phyloP scores from a whole-genome alignment of 2,113 vertebrate genomes.

The Falcunculus frontatus region DNA sequence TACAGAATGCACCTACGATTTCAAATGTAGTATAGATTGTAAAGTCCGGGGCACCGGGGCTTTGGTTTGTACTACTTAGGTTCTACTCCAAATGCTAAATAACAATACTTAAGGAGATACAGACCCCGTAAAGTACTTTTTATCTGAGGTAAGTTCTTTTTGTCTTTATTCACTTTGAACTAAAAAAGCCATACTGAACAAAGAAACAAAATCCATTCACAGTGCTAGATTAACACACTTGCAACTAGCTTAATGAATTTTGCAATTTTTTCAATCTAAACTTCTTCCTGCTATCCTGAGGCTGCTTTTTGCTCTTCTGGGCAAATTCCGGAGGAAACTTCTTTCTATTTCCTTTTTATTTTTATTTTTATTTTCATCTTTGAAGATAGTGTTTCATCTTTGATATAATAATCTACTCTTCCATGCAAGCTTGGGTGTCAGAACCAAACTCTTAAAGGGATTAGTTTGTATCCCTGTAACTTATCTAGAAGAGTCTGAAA shows the following conservation, averaged over 20 bases:
- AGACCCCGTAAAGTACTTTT: background rate
- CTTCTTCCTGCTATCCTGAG: background rate
- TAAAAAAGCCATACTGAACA: background rate
- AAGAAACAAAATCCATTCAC: background rate
- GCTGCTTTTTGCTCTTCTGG: background rate
- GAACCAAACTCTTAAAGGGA: background rate
- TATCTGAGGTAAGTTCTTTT: background rate
- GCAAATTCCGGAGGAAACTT: background rate
- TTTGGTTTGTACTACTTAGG: background rate
- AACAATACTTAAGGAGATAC: background rate
- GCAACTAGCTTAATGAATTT: background rate
- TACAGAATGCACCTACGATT: background rate
- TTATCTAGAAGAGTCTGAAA: background rate
- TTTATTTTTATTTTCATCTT: background rate
- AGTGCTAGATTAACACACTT: background rate
- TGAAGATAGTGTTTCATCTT: background rate
- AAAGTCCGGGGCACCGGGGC: background rate
- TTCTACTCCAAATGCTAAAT: background rate
- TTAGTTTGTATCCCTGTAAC: background rate
- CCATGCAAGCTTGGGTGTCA: background rate
- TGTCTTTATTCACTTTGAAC: background rate
- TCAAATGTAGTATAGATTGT: background rate
- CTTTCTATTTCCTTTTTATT: background rate
- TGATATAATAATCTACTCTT: background rate
- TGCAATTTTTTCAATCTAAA: background rate